Percentiles rank a stretch among this genome's conserved stretches.
These are phyloP conservation scores for Rhinolophus ferrumequinum DNA, from an alignment of 2,113 vertebrate genomes.

Conservation along the genomic window DNA sequence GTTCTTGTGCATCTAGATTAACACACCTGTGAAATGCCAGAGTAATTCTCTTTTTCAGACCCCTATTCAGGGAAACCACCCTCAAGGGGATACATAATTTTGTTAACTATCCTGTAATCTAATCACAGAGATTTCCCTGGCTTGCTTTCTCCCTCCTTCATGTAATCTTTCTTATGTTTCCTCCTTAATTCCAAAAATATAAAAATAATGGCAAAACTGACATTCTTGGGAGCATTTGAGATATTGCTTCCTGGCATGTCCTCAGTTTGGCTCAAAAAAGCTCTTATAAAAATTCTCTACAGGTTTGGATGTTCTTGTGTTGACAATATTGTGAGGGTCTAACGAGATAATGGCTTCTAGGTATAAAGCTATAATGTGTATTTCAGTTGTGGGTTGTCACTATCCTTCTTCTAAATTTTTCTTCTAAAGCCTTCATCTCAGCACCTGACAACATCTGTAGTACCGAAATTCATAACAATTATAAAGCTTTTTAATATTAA, in stretches of 20 bases:
- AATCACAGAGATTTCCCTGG: background rate
- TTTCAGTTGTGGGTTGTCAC: background rate
- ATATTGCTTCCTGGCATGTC: background rate
- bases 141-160: background rate
- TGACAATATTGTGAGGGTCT: background rate
- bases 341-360: background rate
- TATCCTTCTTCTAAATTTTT: background rate
- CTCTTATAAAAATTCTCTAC: background rate
- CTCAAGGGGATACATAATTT: background rate
- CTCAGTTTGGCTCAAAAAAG: background rate
- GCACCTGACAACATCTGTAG: background rate
- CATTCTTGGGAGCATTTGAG: background rate
- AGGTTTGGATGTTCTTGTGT: background rate
- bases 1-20: background rate
- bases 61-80: background rate
- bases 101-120: background rate
- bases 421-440: background rate
- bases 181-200: background rate
- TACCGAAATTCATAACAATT: background rate
- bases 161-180: background rate
- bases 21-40: background rate
- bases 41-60: background rate
- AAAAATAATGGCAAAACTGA: background rate
- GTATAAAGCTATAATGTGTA: background rate
- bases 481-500: background rate